A percentile compares a stretch with the other conserved stretches of the same genome.
These are phyloP conservation scores for Leptatherina wallacei DNA, from an alignment of 2,797 vertebrate genomes.

Conservation along the genomic window DNA sequence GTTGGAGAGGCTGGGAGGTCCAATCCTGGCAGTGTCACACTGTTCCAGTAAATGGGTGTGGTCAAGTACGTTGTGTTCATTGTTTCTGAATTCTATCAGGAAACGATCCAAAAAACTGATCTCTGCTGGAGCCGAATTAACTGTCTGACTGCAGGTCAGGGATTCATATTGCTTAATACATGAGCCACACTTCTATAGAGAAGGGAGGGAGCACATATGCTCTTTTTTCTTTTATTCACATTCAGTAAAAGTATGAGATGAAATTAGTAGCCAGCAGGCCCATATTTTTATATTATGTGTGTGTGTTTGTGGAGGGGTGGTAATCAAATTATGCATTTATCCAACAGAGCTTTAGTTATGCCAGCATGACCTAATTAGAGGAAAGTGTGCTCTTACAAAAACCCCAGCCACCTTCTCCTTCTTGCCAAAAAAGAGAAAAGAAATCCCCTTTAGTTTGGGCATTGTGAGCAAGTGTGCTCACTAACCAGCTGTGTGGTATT, in stretches of 20 bases:
- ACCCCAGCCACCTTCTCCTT: conserved; percentile 48
- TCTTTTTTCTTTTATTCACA: conserved; percentile 11
- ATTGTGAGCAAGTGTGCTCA: conserved; percentile 82
- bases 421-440: conserved; percentile 32
- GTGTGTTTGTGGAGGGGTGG: conserved; percentile 1
- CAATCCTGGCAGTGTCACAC: conserved; percentile 54
- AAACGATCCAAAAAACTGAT: conserved; percentile 41
- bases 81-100: conserved; percentile 57
- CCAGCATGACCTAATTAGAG: conserved; percentile 63
- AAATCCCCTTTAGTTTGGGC: conserved; percentile 66
- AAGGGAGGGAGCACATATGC: conserved; percentile 7
- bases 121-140: conserved; percentile 41
- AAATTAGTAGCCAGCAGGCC: conserved; percentile 30
- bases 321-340: conserved; percentile 48
- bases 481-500: conserved; percentile 83
- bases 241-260: background rate
- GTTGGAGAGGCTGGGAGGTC: conserved; percentile 59
- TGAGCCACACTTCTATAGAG: conserved; percentile 5
- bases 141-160: conserved; percentile 19
- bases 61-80: conserved; percentile 68
- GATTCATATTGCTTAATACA: conserved; percentile 14
- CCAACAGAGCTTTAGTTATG: conserved; percentile 43
- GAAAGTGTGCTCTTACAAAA: conserved; percentile 69
- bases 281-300: conserved; percentile 32
- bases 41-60: conserved; percentile 74